Evolutionary conservation across 2,113 vertebrate genomes (phyloP).

Genomic region (Callipepla californica): DNA sequence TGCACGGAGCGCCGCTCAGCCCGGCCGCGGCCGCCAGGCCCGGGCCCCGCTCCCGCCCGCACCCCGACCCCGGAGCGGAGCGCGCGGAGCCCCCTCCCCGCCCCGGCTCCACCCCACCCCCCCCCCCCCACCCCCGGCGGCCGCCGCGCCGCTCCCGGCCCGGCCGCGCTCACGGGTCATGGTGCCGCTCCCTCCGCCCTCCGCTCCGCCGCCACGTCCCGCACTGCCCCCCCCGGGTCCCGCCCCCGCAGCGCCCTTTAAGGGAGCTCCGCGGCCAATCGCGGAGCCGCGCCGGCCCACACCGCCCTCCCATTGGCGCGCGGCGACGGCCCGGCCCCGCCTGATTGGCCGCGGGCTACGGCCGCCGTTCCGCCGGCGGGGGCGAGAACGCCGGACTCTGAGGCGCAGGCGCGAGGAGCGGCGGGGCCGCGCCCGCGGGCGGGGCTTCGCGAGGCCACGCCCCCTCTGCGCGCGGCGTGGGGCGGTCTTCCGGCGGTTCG

Average conservation of each 20-base stretch:
- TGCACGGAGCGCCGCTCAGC: background rate
- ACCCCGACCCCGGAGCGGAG: background rate
- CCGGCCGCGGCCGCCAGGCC: background rate
- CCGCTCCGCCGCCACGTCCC: constrained; percentile 34
- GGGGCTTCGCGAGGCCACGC: accelerated
- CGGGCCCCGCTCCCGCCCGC: background rate
- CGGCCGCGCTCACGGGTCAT: constrained; percentile 10
- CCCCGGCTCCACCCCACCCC: background rate
- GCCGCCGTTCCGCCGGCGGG: background rate
- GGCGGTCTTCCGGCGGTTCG: no score
- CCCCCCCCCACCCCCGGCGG: no score
- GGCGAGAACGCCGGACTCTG: background rate
- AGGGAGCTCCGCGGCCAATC: background rate
- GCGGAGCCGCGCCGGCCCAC: background rate
- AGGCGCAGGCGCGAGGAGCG: background rate
- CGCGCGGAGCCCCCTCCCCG: background rate
- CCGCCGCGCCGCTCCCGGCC: background rate
- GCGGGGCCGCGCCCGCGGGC: background rate
- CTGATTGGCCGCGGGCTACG: constrained; percentile 42
- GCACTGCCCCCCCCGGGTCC: background rate
- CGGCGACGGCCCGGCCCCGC: background rate
- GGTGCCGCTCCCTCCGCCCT: constrained; percentile 3
- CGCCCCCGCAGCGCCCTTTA: background rate
- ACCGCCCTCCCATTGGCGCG: background rate
- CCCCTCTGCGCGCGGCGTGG: background rate